phyloP scores from a whole-genome alignment of 2,113 vertebrate species.

The Pseudois nayaur region DNA sequence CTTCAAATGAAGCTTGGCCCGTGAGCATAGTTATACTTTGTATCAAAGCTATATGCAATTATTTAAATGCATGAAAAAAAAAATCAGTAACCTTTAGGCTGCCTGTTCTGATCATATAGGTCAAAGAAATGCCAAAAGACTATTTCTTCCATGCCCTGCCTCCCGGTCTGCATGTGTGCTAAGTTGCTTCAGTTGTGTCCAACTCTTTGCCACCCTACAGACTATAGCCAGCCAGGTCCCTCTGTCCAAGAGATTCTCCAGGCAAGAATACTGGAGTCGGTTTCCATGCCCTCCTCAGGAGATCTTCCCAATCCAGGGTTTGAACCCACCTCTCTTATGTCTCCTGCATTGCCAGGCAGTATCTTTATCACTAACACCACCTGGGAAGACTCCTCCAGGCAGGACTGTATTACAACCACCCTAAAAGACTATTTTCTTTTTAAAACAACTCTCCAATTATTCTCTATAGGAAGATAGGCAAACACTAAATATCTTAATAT shows the following conservation, averaged over 20 bases:
- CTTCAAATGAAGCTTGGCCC: conserved; percentile 52
- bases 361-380: background rate
- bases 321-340: background rate
- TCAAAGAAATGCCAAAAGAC: background rate
- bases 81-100: background rate
- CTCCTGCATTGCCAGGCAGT: background rate
- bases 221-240: background rate
- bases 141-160: background rate
- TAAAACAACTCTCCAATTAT: background rate
- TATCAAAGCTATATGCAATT: conserved; percentile 44
- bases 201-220: background rate
- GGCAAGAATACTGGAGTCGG: background rate
- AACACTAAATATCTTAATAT: background rate
- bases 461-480: background rate
- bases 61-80: conserved; percentile 45
- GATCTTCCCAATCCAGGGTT: background rate
- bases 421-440: background rate
- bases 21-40: conserved; percentile 48
- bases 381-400: background rate
- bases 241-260: background rate
- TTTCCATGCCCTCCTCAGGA: background rate
- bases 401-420: background rate
- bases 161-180: background rate
- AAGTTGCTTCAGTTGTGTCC: background rate
- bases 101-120: background rate